A percentile compares a stretch with the other conserved stretches of the same genome.
These are phyloP conservation scores for Babylonia areolata DNA, from an alignment of 1,140 invertebrate genomes.

Conservation along the genomic window DNA sequence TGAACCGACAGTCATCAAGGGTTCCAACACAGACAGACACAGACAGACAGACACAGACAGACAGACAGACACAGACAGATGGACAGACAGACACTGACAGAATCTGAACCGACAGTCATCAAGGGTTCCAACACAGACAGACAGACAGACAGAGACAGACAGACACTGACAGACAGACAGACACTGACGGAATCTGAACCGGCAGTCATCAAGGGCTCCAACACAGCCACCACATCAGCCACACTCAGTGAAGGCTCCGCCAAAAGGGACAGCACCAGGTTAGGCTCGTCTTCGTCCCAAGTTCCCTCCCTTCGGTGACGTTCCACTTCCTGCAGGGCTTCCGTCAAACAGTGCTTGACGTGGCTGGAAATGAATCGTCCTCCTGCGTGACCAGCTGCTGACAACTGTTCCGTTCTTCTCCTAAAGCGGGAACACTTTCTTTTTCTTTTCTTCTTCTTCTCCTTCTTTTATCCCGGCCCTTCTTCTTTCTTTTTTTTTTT, in stretches of 20 bases:
- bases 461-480: no score
- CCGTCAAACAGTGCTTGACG: neutral
- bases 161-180: neutral
- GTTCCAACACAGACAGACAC: neutral
- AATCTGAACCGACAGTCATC: neutral
- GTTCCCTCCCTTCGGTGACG: slow-evolving; percentile 32
- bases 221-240: slow-evolving; percentile 7
- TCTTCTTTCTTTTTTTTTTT: no score
- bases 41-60: neutral
- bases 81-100: neutral
- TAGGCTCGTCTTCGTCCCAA: slow-evolving; percentile 34
- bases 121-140: neutral
- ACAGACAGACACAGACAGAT: neutral
- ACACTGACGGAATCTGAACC: slow-evolving; percentile 44
- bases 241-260: slow-evolving; percentile 20
- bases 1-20: no score
- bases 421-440: neutral
- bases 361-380: neutral
- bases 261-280: slow-evolving; percentile 42
- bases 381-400: no score
- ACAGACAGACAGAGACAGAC: neutral
- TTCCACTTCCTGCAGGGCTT: slow-evolving; percentile 18
- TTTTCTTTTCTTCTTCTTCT: no score
- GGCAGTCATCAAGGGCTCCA: slow-evolving; percentile 17
- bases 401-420: no score